Conservation (phyloP, 2,888 invertebrate genomes). For the Laothoe populi region DNA sequence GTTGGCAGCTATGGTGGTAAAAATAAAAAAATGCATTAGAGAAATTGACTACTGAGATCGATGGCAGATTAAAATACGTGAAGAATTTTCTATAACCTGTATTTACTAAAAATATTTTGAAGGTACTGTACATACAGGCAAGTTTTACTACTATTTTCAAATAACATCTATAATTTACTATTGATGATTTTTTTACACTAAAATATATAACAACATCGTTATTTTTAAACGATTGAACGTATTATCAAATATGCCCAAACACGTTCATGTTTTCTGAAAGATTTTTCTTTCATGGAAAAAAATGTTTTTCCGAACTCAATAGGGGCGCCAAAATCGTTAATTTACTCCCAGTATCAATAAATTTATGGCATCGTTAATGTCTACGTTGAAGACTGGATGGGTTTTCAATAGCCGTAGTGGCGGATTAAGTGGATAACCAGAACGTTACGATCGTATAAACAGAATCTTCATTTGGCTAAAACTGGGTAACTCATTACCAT, state of each 20-base stretch:
- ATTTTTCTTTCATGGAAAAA: background rate
- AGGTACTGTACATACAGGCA: no score
- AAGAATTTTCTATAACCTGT: no score
- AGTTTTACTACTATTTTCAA: no score
- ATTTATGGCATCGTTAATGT: slow-evolving; percentile 61
- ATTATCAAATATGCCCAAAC: background rate
- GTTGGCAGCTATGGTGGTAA: background rate
- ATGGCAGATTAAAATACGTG: no score
- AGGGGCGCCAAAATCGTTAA: slow-evolving; percentile 24
- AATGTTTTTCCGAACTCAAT: background rate
- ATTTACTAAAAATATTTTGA: no score
- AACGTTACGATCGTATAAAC: slow-evolving; percentile 58
- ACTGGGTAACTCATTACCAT: slow-evolving; percentile 64
- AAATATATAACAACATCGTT: background rate
- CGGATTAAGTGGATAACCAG: slow-evolving; percentile 62
- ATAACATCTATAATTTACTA: no score
- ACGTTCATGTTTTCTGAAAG: background rate
- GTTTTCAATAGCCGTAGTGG: slow-evolving; percentile 55
- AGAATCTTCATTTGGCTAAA: slow-evolving; percentile 63
- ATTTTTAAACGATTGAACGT: background rate
- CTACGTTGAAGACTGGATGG: slow-evolving; percentile 60
- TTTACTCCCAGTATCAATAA: slow-evolving; percentile 43
- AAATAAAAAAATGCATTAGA: no score
- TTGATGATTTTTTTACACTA: background rate
- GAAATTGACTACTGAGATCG: no score